phyloP scores from a whole-genome alignment of 2,113 vertebrate genomes.

The Dasypus novemcinctus region DNA sequence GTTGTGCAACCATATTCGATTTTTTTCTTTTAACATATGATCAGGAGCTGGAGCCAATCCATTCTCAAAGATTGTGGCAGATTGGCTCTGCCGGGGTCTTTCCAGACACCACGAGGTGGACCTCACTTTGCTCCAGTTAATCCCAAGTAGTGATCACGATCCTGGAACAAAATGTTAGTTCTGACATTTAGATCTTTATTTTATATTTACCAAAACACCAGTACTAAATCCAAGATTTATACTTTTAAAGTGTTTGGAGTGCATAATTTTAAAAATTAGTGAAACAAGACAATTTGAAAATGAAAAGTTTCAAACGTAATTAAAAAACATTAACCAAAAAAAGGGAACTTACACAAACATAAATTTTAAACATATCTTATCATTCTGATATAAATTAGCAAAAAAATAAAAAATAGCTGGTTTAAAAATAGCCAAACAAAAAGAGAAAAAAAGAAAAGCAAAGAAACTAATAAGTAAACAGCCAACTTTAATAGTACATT shows the following conservation, averaged over 20 bases:
- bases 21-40: not conserved
- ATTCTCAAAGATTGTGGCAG: not conserved
- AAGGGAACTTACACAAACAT: not conserved
- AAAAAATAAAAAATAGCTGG: not conserved
- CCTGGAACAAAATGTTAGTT: not conserved
- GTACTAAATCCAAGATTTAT: not conserved
- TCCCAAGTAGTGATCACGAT: not conserved
- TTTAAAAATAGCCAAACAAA: not conserved
- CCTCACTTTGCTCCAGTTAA: not conserved
- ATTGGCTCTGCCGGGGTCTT: not conserved
- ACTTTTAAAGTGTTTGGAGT: not conserved
- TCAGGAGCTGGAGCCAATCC: not conserved
- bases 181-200: not conserved
- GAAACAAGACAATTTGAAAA: not conserved
- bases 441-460: too few species aligned
- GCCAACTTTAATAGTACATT: not conserved
- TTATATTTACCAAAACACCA: not conserved
- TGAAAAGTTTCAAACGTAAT: not conserved
- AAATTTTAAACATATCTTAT: not conserved
- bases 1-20: not conserved
- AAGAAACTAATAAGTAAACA: not conserved
- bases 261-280: not conserved
- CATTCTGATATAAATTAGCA: not conserved
- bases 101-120: rapidly evolving
- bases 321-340: not conserved